These are phyloP conservation scores for Mylabris sibirica DNA, from an alignment of 2,888 invertebrate species.

Conservation along the genomic window DNA sequence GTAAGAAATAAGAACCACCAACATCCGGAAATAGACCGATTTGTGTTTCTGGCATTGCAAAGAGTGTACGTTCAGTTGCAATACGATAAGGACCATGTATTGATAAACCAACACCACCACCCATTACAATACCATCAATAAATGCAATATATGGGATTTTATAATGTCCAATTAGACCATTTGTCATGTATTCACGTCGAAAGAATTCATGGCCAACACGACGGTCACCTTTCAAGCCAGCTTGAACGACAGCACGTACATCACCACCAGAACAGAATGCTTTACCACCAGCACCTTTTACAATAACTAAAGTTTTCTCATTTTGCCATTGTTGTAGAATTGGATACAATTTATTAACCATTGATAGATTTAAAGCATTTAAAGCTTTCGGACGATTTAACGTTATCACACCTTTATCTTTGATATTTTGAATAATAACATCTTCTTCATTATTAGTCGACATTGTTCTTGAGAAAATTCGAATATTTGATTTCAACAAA, in stretches of 20 bases:
- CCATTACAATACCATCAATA: conserved; percentile 97
- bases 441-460: conserved; percentile 49
- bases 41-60: conserved; percentile 99
- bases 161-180: conserved; percentile 87
- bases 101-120: conserved; percentile 94
- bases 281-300: conserved; percentile 74
- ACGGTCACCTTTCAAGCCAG: conserved; percentile 68
- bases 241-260: conserved; percentile 78
- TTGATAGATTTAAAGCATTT: conserved; percentile 78
- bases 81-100: conserved; percentile 93
- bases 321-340: conserved; percentile 69
- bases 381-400: conserved; percentile 78
- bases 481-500: too few relatives aligned
- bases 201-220: conserved; percentile 80
- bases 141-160: conserved; percentile 91
- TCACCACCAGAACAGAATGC: conserved; percentile 99
- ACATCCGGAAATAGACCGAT: conserved; percentile 98
- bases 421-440: conserved; percentile 54
- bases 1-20: conserved; percentile 91
- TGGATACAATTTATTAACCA: conserved; percentile 73
- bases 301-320: conserved; percentile 62
- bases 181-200: conserved; percentile 83
- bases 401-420: conserved; percentile 69
- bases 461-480: conserved; percentile 45
- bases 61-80: conserved; percentile 92